Conservation (phyloP, 1,140 invertebrate species). For the Metaphire vulgaris region DNA sequence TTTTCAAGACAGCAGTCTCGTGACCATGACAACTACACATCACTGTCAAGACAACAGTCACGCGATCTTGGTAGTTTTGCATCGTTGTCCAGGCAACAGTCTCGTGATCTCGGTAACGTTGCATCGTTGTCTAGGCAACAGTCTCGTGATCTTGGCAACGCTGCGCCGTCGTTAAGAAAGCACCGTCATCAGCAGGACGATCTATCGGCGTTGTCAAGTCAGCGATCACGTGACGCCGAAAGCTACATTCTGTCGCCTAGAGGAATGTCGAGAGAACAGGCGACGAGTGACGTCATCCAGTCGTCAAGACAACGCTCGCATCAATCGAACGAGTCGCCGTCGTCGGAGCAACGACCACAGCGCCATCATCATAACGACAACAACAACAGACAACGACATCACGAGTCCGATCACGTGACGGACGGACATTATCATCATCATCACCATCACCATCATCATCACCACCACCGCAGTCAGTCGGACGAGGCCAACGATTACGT, state of each 20-base stretch:
- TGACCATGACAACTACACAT: not conserved
- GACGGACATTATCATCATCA: too few relatives aligned
- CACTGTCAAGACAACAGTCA: not conserved
- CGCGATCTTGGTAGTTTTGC: not conserved
- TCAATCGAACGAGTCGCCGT: not conserved
- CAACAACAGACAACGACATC: too few relatives aligned
- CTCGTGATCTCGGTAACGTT: not conserved
- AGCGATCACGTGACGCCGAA: too few relatives aligned
- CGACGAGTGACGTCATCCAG: not conserved
- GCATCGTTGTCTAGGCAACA: too few relatives aligned
- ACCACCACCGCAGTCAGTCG: too few relatives aligned
- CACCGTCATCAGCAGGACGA: not conserved
- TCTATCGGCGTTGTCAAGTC: too few relatives aligned
- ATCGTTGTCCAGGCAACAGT: not conserved
- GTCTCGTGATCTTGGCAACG: too few relatives aligned
- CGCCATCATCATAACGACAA: not conserved
- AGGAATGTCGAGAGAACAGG: not conserved
- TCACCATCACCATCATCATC: too few relatives aligned
- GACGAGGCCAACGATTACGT: too few relatives aligned
- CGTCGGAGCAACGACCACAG: not conserved
- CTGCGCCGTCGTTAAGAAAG: too few relatives aligned
- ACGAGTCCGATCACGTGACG: too few relatives aligned
- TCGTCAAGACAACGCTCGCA: not conserved
- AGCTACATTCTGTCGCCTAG: too few relatives aligned
- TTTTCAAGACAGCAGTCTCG: not conserved